Conservation (phyloP, 2,797 vertebrate species). For the Tokudaia tokunoshimensis region DNA sequence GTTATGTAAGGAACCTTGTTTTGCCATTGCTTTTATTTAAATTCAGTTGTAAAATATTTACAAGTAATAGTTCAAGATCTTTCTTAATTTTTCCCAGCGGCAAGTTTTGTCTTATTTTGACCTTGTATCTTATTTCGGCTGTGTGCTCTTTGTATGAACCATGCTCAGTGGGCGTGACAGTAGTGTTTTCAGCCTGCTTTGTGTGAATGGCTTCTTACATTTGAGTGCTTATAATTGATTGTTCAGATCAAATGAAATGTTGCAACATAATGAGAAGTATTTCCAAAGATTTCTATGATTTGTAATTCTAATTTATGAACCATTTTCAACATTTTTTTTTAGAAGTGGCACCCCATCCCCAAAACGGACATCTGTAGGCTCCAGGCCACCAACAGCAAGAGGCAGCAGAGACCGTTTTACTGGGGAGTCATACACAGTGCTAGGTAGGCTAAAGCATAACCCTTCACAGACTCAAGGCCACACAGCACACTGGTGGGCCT, state of each 20-base stretch:
- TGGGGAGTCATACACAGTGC: constrained; percentile 97
- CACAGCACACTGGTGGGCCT: background rate
- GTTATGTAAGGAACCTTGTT: constrained; percentile 16
- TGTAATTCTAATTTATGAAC: constrained; percentile 62
- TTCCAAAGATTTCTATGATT: constrained; percentile 22
- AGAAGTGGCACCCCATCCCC: constrained; percentile 94
- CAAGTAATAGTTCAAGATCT: constrained; percentile 18
- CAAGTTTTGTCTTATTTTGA: constrained; percentile 40
- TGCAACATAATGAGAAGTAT: constrained; percentile 55
- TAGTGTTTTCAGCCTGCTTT: constrained; percentile 67
- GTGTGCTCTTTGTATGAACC: constrained; percentile 47
- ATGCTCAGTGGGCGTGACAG: constrained; percentile 72
- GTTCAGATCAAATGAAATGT: constrained; percentile 42
- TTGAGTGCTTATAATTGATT: constrained; percentile 47
- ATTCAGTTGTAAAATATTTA: constrained; percentile 55
- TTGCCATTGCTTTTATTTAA: constrained; percentile 61
- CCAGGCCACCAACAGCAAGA: constrained; percentile 87
- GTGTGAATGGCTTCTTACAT: constrained; percentile 55
- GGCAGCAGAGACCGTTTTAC: constrained; percentile 93
- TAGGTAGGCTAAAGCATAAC: constrained; percentile 89
- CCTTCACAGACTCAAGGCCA: background rate
- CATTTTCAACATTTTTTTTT: constrained; percentile 65
- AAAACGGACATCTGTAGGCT: constrained; percentile 89
- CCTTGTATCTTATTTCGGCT: constrained; percentile 40
- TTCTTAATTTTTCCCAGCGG: background rate